Evolutionary conservation across 2,888 invertebrate species (phyloP), one percentile per base, ranked within the genome.

Genomic region (Biston betularia): DNA sequence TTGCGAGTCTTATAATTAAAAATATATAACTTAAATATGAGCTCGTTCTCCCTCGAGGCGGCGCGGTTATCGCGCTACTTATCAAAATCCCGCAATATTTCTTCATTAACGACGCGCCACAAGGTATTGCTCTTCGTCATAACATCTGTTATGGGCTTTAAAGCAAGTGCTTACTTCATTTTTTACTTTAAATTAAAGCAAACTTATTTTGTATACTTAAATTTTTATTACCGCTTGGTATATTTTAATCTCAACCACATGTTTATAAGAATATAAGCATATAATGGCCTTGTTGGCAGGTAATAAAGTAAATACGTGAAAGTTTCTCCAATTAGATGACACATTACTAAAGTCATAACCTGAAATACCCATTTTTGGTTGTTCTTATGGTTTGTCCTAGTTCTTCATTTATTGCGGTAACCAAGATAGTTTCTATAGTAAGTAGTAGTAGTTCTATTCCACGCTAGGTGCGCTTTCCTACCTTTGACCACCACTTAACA

Each of bases 11-110:
- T 85, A 84, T 88, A 89, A 89, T 90, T 88, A 90, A 88, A 87
- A 87, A n/a, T 82, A 38, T 38, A 38, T 38, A 38, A 38, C 38
- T 38, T 38, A 38, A 38, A 38, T 38, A 4, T 75, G 79, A 82
- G 76, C 77, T 78, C 76, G 77, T 78, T 79, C 76, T 73, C 75
- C 81, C 83, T 76, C 77, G 80, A 79, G 84, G 85, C 83, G 81
- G 82, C 76, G 78, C 78, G 80, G 78, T 84, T 92, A 92, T 91
- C 91, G 83, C 75, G 75, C 78, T 81, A 80, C 82, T 88, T 89
- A 92, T 92, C 90, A 86, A 84, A 84, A 82, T 81, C 83, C 78
- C 74, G 89, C 89, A 87, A 92, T 92, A 92, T 92, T 92, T 92
- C 92, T 92, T 92, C 92, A 93, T 92, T 92, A 92, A 89, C 86